Percentiles rank a stretch among this genome's conserved stretches.
Conservation (phyloP, 2,797 vertebrate genomes). For the Geotrypetes seraphini region DNA sequence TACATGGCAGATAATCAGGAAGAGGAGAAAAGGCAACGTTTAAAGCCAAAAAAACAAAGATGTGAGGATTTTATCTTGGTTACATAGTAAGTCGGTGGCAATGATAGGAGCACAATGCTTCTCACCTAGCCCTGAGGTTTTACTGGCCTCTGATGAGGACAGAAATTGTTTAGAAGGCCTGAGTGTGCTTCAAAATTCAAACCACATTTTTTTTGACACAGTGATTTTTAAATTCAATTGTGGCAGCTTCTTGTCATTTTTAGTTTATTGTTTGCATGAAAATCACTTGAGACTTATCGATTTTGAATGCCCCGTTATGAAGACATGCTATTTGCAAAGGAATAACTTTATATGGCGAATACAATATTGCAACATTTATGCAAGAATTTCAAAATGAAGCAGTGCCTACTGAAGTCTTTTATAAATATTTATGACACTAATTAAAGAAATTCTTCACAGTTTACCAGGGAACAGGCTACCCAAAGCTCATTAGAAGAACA, state of each 20-base stretch:
- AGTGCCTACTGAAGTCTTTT: conserved; percentile 21
- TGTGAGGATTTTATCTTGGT: too few relatives aligned
- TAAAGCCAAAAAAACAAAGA: too few relatives aligned
- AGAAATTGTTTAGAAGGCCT: too few relatives aligned
- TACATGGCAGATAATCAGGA: too few relatives aligned
- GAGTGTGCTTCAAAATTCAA: too few relatives aligned
- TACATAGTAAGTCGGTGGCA: too few relatives aligned
- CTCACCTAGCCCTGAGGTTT: too few relatives aligned
- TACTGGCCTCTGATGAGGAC: too few relatives aligned
- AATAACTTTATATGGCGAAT: conserved; percentile 19
- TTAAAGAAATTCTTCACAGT: conserved; percentile 33
- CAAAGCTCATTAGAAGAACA: conserved; percentile 27
- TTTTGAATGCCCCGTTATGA: conserved; percentile 6
- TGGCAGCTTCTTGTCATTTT: conserved; percentile 21
- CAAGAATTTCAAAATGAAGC: conserved; percentile 23
- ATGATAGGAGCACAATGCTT: too few relatives aligned
- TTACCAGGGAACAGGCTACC: conserved; percentile 19
- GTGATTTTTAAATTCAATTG: conserved; percentile 18
- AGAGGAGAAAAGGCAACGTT: too few relatives aligned
- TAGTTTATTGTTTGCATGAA: conserved; percentile 15
- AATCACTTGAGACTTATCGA: conserved; percentile 14
- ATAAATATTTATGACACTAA: conserved; percentile 46
- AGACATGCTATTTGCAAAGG: conserved; percentile 18
- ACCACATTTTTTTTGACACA: neutral
- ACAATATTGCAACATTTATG: conserved; percentile 24